Evolutionary conservation across 2,113 vertebrate species (phyloP), one percentile per base, ranked within the genome.

Genomic region (Rhombomys opimus): DNA sequence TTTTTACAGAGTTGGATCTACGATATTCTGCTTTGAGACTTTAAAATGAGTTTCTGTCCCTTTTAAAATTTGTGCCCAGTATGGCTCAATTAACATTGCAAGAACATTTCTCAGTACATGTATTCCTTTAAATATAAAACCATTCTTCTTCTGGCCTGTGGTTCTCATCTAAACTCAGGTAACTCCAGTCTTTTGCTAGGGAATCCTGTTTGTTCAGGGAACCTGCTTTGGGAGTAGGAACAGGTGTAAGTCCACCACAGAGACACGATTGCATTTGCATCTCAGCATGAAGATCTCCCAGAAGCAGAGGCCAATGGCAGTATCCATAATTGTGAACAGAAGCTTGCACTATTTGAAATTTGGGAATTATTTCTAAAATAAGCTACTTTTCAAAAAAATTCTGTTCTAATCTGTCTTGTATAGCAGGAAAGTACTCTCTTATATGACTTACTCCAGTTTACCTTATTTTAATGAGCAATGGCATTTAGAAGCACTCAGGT

Each of bases 91-190:
- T 76, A 30, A 63, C 7, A 57, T 91, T 72, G 81, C 23, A 68
- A 30, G 46, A 81, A 17, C 78, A 93, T 96, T 91, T 84, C 63
- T 94, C 11, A 11, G 12, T 41, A 14, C 75, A 73, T 75, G 2
- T 46, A 23, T 89, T 87, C 50, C 35, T 22, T 89, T 94, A 59
- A 97, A 81, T 81, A 93, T 17, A 35, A 82, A 91, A 82, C 70
- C 46, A 87, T 76, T 95, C 72, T 87, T 13, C 63, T 59, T 7
- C 3, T 72, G 15, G 65, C 59, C 18, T 87, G 59, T 23, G 35
- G 25, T 14, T 89, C 22, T 94, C 82, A 84, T n/a, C 32, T 91
- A 91, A 85, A 91, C 86, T 93, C 80, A 76, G 46, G 46, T 61
- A 67, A 86, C 76, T 95, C 77, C 67, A 59, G 63, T 84, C 59